phyloP scores from a whole-genome alignment of 2,888 invertebrate genomes.

The Heliconius cydno region DNA sequence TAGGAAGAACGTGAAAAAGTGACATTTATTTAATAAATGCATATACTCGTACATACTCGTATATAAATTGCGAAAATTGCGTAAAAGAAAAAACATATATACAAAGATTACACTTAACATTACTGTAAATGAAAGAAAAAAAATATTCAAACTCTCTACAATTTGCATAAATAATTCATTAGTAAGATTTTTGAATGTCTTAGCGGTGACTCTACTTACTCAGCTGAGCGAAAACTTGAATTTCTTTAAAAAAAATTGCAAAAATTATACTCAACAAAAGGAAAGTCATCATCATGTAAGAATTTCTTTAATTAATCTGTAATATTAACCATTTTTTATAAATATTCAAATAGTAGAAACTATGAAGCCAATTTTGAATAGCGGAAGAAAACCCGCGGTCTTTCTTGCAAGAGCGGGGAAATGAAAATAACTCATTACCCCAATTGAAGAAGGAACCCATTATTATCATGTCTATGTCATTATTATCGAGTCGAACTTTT shows the following conservation, averaged over 20 bases:
- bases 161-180: conserved; percentile 22
- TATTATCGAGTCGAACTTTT: not conserved
- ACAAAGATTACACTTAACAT: not conserved
- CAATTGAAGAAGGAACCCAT: not conserved
- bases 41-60: too few species aligned
- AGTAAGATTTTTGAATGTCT: conserved; percentile 13
- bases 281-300: conserved; percentile 21
- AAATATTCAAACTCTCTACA: not conserved
- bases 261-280: conserved; percentile 21
- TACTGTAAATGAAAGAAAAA: conserved; percentile 12
- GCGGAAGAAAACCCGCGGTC: not conserved
- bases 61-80: not conserved
- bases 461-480: not conserved
- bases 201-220: conserved; percentile 32
- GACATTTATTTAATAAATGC: not conserved
- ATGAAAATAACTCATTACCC: not conserved
- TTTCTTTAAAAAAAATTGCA: conserved; percentile 17
- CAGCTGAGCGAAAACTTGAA: conserved; percentile 30
- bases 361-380: too few species aligned
- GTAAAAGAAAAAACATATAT: not conserved
- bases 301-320: conserved; percentile 1
- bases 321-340: not conserved
- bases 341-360: too few species aligned
- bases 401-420: not conserved
- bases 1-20: too few species aligned